These are phyloP conservation scores for Hemibagrus guttatus DNA, from an alignment of 2,797 vertebrate species.

Conservation along the genomic window DNA sequence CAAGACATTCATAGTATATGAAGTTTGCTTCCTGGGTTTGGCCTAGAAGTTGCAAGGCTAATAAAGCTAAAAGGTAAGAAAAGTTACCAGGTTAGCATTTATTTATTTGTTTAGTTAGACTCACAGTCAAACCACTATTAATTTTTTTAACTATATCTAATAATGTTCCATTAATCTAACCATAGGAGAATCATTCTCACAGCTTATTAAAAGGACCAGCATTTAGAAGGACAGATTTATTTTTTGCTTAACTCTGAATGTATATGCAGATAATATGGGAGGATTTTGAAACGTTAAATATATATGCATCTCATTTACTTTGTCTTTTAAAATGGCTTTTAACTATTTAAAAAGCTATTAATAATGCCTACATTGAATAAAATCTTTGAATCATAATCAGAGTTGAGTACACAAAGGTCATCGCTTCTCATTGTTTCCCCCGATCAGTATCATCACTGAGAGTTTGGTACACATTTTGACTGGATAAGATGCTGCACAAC, in stretches of 20 bases:
- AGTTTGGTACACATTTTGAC: background rate
- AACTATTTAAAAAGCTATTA: conserved; percentile 24
- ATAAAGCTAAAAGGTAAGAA: background rate
- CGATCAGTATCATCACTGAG: background rate
- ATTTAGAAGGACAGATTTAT: conserved; percentile 2
- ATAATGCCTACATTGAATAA: conserved; percentile 20
- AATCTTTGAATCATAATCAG: background rate
- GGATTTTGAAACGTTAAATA: conserved; percentile 16
- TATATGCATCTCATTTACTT: conserved; percentile 23
- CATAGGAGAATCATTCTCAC: background rate
- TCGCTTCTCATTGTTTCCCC: background rate
- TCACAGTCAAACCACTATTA: background rate
- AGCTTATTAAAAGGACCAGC: background rate
- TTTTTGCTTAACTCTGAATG: conserved; percentile 14
- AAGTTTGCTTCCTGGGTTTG: background rate
- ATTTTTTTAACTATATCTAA: background rate
- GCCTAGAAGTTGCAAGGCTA: background rate
- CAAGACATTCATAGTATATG: background rate
- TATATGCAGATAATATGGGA: conserved; percentile 23
- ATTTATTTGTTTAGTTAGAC: conserved; percentile 26
- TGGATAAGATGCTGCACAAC: background rate
- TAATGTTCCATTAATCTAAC: background rate
- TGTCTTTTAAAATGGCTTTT: conserved; percentile 19
- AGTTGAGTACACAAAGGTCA: background rate
- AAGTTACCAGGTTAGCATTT: conserved; percentile 9